Percentiles rank a stretch among this genome's conserved stretches.
phyloP scores from a whole-genome alignment of 2,113 vertebrate genomes.

The Motacilla alba region DNA sequence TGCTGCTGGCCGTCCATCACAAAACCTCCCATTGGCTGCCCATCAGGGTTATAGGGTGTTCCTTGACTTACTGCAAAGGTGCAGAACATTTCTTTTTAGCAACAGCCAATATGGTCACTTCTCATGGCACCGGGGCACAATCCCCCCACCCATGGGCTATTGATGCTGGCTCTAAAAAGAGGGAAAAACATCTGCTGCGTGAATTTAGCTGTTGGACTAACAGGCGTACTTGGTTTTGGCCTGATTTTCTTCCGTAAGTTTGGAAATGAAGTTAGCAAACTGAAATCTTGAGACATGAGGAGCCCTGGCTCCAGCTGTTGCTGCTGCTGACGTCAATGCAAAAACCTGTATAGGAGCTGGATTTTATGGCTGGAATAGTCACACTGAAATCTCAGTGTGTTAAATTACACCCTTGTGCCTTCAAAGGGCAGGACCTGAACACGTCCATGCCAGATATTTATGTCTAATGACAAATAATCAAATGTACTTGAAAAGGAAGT shows the following conservation, averaged over 20 bases:
- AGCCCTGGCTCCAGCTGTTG: slow-evolving; percentile 44
- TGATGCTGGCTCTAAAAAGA: background rate
- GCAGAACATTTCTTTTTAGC: slow-evolving; percentile 60
- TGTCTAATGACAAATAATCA: slow-evolving; percentile 4
- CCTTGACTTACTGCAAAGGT: slow-evolving; percentile 97
- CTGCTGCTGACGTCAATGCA: slow-evolving; percentile 31
- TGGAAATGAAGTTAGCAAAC: background rate
- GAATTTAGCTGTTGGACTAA: background rate
- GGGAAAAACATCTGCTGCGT: background rate
- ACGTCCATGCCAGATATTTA: background rate
- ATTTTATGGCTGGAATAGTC: slow-evolving; percentile 49
- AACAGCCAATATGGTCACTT: background rate
- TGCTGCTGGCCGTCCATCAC: slow-evolving; percentile 99
- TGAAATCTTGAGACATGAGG: background rate
- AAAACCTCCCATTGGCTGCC: slow-evolving; percentile 98
- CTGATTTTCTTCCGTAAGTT: background rate
- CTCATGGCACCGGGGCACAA: background rate
- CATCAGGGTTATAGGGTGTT: slow-evolving; percentile 97
- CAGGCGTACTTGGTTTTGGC: background rate
- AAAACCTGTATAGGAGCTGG: slow-evolving; percentile 6
- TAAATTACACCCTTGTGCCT: slow-evolving; percentile 25
- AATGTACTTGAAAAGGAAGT: background rate
- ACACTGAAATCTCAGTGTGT: slow-evolving; percentile 22
- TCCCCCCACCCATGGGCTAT: background rate
- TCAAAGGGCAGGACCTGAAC: background rate